These are phyloP conservation scores for Columba livia DNA, from an alignment of 2,113 vertebrate species.

Conservation along the genomic window DNA sequence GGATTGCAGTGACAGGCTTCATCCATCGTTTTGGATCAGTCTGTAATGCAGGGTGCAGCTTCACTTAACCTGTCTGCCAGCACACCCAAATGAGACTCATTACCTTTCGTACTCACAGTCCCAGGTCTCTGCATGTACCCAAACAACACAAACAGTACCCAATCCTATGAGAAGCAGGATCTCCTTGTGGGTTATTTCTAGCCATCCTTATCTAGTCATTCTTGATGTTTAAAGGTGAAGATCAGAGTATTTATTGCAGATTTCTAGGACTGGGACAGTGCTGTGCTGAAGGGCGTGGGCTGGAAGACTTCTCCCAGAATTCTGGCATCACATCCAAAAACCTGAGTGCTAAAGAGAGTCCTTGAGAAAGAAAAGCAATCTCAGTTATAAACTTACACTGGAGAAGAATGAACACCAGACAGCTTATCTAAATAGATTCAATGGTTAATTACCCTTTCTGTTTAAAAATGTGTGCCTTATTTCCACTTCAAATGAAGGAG, in stretches of 20 bases:
- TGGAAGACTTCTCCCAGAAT: background rate
- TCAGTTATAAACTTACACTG: constrained; percentile 52
- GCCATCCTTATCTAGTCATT: background rate
- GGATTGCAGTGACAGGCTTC: background rate
- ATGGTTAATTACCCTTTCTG: constrained; percentile 67
- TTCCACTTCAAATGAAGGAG: constrained; percentile 61
- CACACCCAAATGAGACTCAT: background rate
- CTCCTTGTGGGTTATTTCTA: background rate
- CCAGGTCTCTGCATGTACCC: background rate
- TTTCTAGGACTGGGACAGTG: background rate
- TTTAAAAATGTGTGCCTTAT: constrained; percentile 65
- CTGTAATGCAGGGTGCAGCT: background rate
- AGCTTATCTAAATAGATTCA: constrained; percentile 63
- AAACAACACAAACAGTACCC: background rate
- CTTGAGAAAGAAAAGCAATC: constrained; percentile 38
- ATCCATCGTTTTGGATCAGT: background rate
- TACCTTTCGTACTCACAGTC: background rate
- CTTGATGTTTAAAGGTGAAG: background rate
- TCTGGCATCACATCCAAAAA: background rate
- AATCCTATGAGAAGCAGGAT: fast-evolving
- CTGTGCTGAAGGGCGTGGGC: background rate
- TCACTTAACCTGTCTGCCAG: background rate
- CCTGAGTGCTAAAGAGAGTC: background rate
- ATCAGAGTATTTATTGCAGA: background rate
- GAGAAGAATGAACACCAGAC: constrained; percentile 14